Evolutionary conservation across 2,113 vertebrate species (phyloP), one percentile per base, ranked within the genome.

Genomic region (Platysteira castanea): DNA sequence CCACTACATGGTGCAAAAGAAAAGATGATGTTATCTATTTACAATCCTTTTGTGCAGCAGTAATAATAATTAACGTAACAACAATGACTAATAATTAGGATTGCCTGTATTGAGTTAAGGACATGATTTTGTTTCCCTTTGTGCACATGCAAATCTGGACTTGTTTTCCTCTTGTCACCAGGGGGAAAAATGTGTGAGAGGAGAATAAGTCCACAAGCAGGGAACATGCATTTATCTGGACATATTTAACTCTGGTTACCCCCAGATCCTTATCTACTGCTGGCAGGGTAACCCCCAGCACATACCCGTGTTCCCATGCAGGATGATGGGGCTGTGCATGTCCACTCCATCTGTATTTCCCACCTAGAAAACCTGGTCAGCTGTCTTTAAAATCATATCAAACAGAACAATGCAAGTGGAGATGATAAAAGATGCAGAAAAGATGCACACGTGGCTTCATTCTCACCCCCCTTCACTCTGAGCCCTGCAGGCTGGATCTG

Each of bases 401-500:
- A 80, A 85, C 76, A 75, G 80, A 87, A 84, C 73, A 89, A 89
- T 94, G 95, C 73, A 87, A 90, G 80, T 81, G 60, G 52, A 92
- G 85, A 75, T 7, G 71, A 63, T 28, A 76, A 86, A 93, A 89
- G 91, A 89, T 70, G 86, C 92, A 78, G 95, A 78, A 89, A 96
- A 94, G 83, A 84, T 64, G 90, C 60, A 50, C 90, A 64, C 83
- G 75, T 53, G 93, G 87, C 90, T 92, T 80, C 71, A 2, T 77
- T 92, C 81, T 90, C 88, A 92, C 63, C 42, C 64, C 87, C 63
- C 88, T 87, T 89, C 80, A 11, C 64, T 89, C 84, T 8, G 24
- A 96, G 89, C 95, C 89, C 93, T 52, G 89, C 94, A 77, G 96
- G 95, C 68, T 94, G 93, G 64, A 94, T 86, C 90, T 89, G 95